phyloP scores from a whole-genome alignment of 1,140 invertebrate genomes.

The Drosophila busckii region DNA sequence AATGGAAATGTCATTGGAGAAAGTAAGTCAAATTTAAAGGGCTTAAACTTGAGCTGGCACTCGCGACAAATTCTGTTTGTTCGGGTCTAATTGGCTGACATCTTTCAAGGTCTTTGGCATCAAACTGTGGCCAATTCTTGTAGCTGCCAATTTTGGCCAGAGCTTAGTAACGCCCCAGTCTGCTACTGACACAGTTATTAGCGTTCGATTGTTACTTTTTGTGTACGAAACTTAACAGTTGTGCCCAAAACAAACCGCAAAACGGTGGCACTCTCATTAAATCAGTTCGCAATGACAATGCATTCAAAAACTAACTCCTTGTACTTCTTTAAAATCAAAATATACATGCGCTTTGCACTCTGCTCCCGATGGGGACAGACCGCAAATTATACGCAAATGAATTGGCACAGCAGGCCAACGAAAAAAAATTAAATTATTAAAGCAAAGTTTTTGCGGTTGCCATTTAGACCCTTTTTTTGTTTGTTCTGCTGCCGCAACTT shows the following conservation, averaged over 20 bases:
- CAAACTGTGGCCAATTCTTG: constrained; percentile 36
- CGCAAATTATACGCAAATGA: constrained; percentile 72
- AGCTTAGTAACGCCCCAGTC: constrained; percentile 53
- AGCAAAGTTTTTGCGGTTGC: constrained; percentile 58
- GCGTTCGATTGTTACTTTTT: too few relatives aligned
- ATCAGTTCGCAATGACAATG: constrained; percentile 50
- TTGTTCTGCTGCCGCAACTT: neutral
- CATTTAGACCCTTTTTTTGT: constrained; percentile 7
- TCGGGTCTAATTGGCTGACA: constrained; percentile 25
- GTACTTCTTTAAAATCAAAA: constrained; percentile 56
- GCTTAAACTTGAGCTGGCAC: constrained; percentile 54
- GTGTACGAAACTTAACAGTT: constrained; percentile 54
- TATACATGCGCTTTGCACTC: constrained; percentile 41
- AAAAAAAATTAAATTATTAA: too few relatives aligned
- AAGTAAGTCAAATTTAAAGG: constrained; percentile 51
- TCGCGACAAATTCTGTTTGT: constrained; percentile 40
- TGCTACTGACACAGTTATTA: constrained; percentile 68
- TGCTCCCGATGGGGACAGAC: constrained; percentile 26
- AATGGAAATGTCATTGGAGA: constrained; percentile 26
- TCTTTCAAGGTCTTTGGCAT: constrained; percentile 57
- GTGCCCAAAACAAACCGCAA: constrained; percentile 49
- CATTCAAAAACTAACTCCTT: constrained; percentile 39
- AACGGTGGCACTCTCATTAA: constrained; percentile 50
- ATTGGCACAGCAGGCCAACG: constrained; percentile 43
- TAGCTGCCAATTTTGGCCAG: too few relatives aligned